phyloP scores from a whole-genome alignment of 2,888 invertebrate species.

The Carabus problematicus region DNA sequence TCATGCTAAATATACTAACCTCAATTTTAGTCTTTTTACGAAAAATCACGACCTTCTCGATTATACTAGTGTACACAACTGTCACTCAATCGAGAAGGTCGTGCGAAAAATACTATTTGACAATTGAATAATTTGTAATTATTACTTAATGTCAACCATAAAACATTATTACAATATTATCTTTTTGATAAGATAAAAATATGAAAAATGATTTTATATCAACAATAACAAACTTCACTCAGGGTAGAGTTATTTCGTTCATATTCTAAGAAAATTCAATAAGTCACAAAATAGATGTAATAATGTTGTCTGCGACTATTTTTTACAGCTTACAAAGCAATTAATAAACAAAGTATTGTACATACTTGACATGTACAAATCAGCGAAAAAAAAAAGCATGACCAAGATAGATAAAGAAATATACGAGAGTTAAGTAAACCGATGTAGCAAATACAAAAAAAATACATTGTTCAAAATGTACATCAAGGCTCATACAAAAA shows the following conservation, averaged over 20 bases:
- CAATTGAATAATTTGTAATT: too few relatives aligned
- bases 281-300: slow-evolving; percentile 9
- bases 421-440: too few relatives aligned
- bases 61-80: too few relatives aligned
- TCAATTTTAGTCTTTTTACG: too few relatives aligned
- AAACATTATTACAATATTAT: background rate
- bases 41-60: too few relatives aligned
- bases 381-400: too few relatives aligned
- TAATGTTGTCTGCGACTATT: background rate
- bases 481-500: slow-evolving; percentile 23
- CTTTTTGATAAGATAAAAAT: slow-evolving; percentile 9
- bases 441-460: background rate
- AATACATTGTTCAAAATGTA: background rate
- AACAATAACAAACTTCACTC: background rate
- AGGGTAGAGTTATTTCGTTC: background rate
- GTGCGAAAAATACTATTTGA: too few relatives aligned
- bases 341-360: background rate
- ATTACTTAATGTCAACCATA: background rate
- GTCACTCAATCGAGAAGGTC: too few relatives aligned
- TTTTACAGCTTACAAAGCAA: background rate
- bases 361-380: background rate
- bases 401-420: too few relatives aligned
- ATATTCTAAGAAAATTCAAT: slow-evolving; percentile 5
- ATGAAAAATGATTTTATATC: background rate
- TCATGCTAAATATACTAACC: too few relatives aligned